Evolutionary conservation across 2,797 vertebrate species (phyloP).

Genomic region (Phrynocephalus vlangalii): DNA sequence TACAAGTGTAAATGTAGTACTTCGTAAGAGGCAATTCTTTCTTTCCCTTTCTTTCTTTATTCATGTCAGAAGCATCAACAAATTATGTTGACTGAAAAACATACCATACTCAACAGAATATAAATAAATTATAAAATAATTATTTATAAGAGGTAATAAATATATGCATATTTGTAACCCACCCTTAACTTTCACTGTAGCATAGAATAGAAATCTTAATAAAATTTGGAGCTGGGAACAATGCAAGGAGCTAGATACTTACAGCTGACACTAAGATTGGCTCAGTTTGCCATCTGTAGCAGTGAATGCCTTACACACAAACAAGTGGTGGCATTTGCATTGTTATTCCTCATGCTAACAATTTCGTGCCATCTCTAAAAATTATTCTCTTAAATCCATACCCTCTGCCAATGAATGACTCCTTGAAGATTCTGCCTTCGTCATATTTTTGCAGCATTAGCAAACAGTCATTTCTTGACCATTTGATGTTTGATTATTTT

Average conservation of each 20-base stretch:
- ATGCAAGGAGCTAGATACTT: neutral
- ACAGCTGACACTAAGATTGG: neutral
- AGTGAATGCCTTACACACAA: neutral
- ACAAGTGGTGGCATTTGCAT: neutral
- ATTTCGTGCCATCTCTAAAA: conserved; percentile 14
- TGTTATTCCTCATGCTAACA: conserved; percentile 11
- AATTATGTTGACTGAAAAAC: too few species aligned
- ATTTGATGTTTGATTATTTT: conserved; percentile 48
- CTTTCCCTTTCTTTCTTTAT: too few species aligned
- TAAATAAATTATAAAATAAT: too few species aligned
- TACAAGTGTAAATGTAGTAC: accelerated
- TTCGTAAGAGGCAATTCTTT: conserved; percentile 11
- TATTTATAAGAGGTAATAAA: conserved; percentile 20
- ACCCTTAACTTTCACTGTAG: neutral
- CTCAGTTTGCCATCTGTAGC: neutral
- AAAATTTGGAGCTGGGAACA: neutral
- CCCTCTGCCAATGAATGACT: conserved; percentile 1
- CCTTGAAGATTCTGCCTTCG: conserved; percentile 4
- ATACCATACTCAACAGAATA: too few species aligned
- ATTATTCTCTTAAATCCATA: neutral
- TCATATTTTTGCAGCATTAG: conserved; percentile 23
- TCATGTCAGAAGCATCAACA: too few species aligned
- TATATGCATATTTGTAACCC: neutral
- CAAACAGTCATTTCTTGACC: conserved; percentile 35
- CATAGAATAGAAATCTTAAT: neutral